Percentiles rank a stretch among this genome's conserved stretches.
phyloP scores from a whole-genome alignment of 2,888 invertebrate species.

The Diploptera punctata region DNA sequence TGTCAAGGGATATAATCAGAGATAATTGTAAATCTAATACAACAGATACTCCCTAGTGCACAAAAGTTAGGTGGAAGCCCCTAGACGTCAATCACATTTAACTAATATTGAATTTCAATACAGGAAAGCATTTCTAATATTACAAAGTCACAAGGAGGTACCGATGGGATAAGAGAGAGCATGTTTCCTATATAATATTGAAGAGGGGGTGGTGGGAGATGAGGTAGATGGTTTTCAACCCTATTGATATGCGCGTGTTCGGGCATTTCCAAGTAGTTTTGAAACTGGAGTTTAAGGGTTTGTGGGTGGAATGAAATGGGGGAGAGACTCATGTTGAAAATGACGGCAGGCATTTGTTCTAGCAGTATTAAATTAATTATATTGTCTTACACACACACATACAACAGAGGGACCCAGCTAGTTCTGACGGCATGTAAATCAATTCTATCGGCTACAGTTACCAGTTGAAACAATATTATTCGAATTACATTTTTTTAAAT shows the following conservation, averaged over 20 bases:
- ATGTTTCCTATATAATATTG: neutral
- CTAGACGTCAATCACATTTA: neutral
- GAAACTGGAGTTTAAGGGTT: neutral
- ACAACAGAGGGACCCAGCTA: neutral
- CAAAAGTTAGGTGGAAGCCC: neutral
- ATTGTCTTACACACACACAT: constrained; percentile 5
- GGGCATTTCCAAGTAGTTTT: constrained; percentile 10
- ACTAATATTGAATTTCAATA: neutral
- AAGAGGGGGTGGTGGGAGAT: no score
- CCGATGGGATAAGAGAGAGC: no score
- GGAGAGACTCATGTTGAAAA: neutral
- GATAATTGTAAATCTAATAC: no score
- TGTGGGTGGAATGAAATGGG: no score
- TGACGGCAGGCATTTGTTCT: constrained; percentile 1
- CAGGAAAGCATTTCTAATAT: neutral
- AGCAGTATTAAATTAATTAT: constrained; percentile 9
- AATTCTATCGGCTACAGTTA: no score
- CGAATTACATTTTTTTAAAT: no score
- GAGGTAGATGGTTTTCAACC: neutral
- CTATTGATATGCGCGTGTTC: neutral
- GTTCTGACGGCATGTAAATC: neutral
- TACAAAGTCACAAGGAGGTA: neutral
- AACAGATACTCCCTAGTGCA: no score
- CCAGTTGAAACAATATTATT: no score
- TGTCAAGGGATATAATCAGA: no score